Conservation (phyloP, 1,140 invertebrate genomes). For the Oryctes rhinoceros region DNA sequence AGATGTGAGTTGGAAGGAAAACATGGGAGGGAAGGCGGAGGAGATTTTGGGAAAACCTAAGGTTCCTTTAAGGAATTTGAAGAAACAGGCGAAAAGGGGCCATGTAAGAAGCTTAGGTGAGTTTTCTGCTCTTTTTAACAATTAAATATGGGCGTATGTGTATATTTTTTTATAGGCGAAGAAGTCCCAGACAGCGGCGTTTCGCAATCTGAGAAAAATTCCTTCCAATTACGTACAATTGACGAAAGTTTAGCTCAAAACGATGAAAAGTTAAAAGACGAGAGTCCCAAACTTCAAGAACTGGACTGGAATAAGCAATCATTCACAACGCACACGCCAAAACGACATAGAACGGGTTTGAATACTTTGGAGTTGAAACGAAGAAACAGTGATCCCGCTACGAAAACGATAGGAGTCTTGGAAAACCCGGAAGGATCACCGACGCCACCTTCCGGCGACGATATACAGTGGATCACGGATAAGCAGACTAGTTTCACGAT, state of each 20-base stretch:
- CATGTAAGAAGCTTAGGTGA: conserved; percentile 56
- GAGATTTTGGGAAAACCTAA: conserved; percentile 58
- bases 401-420: conserved; percentile 56
- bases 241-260: conserved; percentile 50
- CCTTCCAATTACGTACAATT: conserved; percentile 57
- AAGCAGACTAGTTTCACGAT: conserved; percentile 68
- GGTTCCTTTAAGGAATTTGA: conserved; percentile 54
- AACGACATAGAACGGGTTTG: conserved; percentile 63
- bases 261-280: conserved; percentile 14
- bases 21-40: conserved; percentile 56
- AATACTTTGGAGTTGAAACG: conserved; percentile 67
- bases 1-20: conserved; percentile 46
- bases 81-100: conserved; percentile 53
- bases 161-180: conserved; percentile 51
- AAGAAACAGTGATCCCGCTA: conserved; percentile 78
- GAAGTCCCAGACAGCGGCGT: conserved; percentile 56
- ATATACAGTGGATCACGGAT: conserved; percentile 66
- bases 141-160: background rate
- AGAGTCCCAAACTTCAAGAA: conserved; percentile 39
- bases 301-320: conserved; percentile 51
- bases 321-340: conserved; percentile 55
- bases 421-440: conserved; percentile 59
- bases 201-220: conserved; percentile 50
- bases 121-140: background rate
- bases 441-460: conserved; percentile 59